A percentile compares a stretch with the other conserved stretches of the same genome.
Evolutionary conservation across 2,888 invertebrate species (phyloP).

Genomic region (Chironomus tentans): DNA sequence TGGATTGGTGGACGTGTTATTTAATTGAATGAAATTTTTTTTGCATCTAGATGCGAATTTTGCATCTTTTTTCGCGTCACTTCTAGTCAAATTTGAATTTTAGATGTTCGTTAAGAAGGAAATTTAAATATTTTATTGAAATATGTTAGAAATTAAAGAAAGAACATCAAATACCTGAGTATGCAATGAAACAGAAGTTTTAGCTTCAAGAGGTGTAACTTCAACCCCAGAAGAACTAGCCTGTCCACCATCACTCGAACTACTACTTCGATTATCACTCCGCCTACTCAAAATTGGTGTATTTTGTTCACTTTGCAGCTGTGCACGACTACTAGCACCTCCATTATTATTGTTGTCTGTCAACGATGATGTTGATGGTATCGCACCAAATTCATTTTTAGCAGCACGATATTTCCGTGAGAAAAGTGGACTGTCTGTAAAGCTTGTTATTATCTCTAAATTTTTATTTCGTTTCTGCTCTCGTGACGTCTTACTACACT

Average conservation of each 20-base stretch:
- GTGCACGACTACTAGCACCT: conserved; percentile 14
- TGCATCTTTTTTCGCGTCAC: too few relatives aligned
- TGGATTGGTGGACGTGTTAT: too few relatives aligned
- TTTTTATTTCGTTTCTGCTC: conserved; percentile 32
- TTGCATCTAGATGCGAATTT: too few relatives aligned
- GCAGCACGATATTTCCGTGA: conserved; percentile 39
- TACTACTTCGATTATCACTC: conserved; percentile 35
- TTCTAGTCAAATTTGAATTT: too few relatives aligned
- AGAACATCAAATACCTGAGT: conserved; percentile 36
- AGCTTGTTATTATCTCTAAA: conserved; percentile 42
- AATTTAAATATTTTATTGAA: too few relatives aligned
- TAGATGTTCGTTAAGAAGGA: too few relatives aligned
- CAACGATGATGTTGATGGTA: neutral
- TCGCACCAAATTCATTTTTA: conserved; percentile 22
- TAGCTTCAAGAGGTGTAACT: conserved; percentile 40
- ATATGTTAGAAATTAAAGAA: neutral
- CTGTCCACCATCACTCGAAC: conserved; percentile 31
- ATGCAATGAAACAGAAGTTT: conserved; percentile 41
- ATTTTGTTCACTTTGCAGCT: conserved; percentile 28
- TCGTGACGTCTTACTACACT: conserved; percentile 17
- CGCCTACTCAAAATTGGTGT: conserved; percentile 38
- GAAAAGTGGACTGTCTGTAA: conserved; percentile 42
- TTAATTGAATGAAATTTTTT: too few relatives aligned
- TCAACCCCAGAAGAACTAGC: conserved; percentile 32
- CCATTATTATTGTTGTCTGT: conserved; percentile 26